Evolutionary conservation across 2,797 vertebrate genomes (phyloP).

Genomic region (Myioborus melanocephalus): DNA sequence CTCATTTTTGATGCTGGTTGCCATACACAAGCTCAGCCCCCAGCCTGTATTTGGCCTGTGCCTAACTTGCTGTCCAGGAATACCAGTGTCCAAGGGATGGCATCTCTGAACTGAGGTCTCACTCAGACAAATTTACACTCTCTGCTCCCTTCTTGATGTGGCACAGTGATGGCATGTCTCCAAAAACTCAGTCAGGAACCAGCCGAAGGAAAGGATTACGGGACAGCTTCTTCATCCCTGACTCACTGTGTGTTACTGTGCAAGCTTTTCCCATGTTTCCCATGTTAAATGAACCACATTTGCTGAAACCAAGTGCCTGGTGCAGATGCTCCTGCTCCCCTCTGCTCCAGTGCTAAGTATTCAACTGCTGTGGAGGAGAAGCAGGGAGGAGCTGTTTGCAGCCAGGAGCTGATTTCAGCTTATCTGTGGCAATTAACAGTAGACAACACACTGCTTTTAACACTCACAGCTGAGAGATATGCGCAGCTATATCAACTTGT

Average conservation of each 20-base stretch:
- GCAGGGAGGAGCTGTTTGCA: neutral
- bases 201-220: neutral
- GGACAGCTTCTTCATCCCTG: neutral
- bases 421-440: neutral
- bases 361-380: neutral
- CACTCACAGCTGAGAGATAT: neutral
- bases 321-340: neutral
- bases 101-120: neutral
- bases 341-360: neutral
- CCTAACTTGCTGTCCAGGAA: neutral
- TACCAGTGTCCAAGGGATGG: neutral
- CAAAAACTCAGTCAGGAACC: neutral
- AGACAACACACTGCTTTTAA: neutral
- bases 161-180: neutral
- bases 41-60: neutral
- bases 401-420: neutral
- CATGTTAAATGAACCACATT: neutral
- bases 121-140: neutral
- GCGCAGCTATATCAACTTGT: neutral
- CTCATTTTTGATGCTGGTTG: neutral
- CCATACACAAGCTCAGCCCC: neutral
- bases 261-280: neutral
- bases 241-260: neutral
- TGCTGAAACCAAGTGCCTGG: neutral
- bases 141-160: neutral